Evolutionary conservation across 2,797 vertebrate species (phyloP).

Genomic region (Pseudotriccus pelzelni): DNA sequence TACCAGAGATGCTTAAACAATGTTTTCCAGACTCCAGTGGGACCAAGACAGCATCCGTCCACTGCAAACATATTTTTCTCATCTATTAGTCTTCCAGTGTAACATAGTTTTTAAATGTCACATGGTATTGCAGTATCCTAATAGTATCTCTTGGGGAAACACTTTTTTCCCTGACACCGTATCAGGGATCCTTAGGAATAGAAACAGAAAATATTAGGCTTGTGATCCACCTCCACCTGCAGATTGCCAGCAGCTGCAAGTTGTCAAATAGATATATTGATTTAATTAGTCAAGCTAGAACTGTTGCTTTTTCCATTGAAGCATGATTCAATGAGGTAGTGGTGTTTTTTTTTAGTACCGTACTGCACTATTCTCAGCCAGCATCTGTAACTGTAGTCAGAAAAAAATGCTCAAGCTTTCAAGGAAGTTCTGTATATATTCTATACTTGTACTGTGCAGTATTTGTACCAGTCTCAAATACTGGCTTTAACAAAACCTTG

Average conservation of each 20-base stretch:
- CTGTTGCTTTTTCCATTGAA: constrained; percentile 28
- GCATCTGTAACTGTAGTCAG: background rate
- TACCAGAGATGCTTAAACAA: constrained; percentile 58
- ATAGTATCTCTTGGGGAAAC: constrained; percentile 71
- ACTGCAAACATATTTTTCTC: constrained; percentile 65
- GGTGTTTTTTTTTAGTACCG: background rate
- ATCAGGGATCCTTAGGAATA: constrained; percentile 62
- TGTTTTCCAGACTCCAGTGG: constrained; percentile 52
- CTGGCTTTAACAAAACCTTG: background rate
- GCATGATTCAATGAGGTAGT: background rate
- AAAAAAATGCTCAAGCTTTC: background rate
- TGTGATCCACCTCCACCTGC: constrained; percentile 50
- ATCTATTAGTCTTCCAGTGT: constrained; percentile 44
- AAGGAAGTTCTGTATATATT: background rate
- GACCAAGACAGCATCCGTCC: constrained; percentile 36
- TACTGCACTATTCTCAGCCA: background rate
- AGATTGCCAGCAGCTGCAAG: constrained; percentile 49
- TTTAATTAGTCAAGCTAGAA: constrained; percentile 73
- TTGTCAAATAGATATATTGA: constrained; percentile 73
- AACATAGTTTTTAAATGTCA: constrained; percentile 65
- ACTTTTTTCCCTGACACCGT: constrained; percentile 35
- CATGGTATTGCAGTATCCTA: constrained; percentile 61
- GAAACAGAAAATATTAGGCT: constrained; percentile 54
- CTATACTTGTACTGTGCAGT: background rate
- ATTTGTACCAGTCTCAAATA: background rate